Percentiles rank a stretch among this genome's conserved stretches.
Evolutionary conservation across 2,113 vertebrate genomes (phyloP).

Genomic region (Ctenodactylus gundi): DNA sequence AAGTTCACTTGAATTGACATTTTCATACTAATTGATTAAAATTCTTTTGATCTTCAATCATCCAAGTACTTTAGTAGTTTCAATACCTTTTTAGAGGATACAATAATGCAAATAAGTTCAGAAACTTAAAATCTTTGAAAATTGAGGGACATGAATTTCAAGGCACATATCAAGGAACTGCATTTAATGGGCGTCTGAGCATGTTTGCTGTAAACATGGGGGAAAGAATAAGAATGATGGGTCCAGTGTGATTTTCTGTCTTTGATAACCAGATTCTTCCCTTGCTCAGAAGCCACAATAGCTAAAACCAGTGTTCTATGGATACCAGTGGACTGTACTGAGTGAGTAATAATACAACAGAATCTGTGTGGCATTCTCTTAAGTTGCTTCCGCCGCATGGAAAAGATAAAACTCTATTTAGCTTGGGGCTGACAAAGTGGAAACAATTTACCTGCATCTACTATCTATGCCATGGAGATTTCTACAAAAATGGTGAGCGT

Average conservation of each 20-base stretch:
- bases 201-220: conserved; percentile 54
- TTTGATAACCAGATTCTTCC: conserved; percentile 77
- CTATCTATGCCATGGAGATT: conserved; percentile 60
- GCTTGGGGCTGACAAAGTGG: conserved; percentile 58
- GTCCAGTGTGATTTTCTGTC: conserved; percentile 49
- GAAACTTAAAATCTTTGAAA: conserved; percentile 23
- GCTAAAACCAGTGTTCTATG: conserved; percentile 71
- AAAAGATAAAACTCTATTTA: conserved; percentile 78
- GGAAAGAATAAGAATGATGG: conserved; percentile 70
- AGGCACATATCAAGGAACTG: not conserved
- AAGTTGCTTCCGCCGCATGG: conserved; percentile 67
- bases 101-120: not conserved
- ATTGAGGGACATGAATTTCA: not conserved
- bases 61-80: not conserved
- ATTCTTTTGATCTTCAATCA: not conserved
- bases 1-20: not conserved
- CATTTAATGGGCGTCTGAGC: conserved; percentile 46
- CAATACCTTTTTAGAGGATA: not conserved
- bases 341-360: conserved; percentile 79
- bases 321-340: conserved; percentile 77
- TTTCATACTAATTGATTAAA: not conserved
- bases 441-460: conserved; percentile 74
- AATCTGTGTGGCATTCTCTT: conserved; percentile 79
- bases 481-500: conserved; percentile 66
- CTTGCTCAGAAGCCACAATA: conserved; percentile 71